Base-by-base conservation (phyloP, 2,797 vertebrate species). In the Meda fulgida region DNA sequence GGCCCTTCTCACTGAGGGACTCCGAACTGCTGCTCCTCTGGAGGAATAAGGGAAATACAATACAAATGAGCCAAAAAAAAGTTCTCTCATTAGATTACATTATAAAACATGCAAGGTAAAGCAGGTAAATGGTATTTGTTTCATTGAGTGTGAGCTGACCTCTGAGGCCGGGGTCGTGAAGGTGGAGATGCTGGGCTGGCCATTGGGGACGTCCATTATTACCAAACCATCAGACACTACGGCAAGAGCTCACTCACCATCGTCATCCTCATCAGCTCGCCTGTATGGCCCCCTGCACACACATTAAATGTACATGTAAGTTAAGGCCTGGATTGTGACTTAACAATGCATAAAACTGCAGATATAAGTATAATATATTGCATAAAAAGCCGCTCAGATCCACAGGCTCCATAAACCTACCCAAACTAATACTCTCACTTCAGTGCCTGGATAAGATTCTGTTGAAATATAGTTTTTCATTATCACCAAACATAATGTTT, bases 1-100 rank as follows among this genome's bases (percentile, higher is more conserved):
- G 97, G 81, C 94, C 97, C 90, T 96, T 98, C 84, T 99, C 98
- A 91, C 98, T 98, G 93, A 99, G 93, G 75, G 98, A 99, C 89
- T 99, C 98, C 0, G 97, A 97, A 93, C 98, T 99, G 96, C 97
- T 99, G 93, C 97, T 98, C 93, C 95, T 98, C 98, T 99, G 93
- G 31, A 84, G 51, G 60, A 14, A 31, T 31, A 19, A 40, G 31
- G 23, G 13, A 18, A 48, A 58, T 38, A 86, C 5, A 55, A 19
- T 31, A 31, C n/a, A 29, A 48, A 14, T 11, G 18, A 79, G 18
- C 18, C 21, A 36, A 11, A 82, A 19, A 60, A 31, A 4, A 2
- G 4, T 16, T 63, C 7, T 23, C 13, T 16, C 60, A 63, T 29
- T 63, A 29, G 13, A 29, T 29, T 29, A 16, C 26, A 16, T 29